A percentile compares a stretch with the other conserved stretches of the same genome.
Conservation (phyloP, 1,140 invertebrate genomes). For the Drosophila watanabei region DNA sequence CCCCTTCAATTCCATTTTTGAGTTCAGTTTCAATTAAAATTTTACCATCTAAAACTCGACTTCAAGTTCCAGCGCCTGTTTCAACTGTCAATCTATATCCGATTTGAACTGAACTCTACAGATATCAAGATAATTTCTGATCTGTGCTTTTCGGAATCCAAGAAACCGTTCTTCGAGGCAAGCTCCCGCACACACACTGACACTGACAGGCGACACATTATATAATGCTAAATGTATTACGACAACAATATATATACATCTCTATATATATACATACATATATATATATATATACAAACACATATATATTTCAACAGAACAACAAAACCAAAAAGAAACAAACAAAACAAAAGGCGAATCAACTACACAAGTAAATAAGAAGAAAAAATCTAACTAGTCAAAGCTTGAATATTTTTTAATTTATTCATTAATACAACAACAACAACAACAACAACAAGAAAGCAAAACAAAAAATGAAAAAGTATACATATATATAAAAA, state of each 20-base stretch:
- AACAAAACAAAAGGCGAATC: slow-evolving; percentile 47
- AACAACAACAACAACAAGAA: slow-evolving; percentile 40
- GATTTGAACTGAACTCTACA: neutral
- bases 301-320: slow-evolving; percentile 63
- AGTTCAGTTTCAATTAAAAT: slow-evolving; percentile 26
- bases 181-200: slow-evolving; percentile 11
- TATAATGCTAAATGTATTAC: slow-evolving; percentile 52
- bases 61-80: slow-evolving; percentile 8
- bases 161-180: slow-evolving; percentile 13
- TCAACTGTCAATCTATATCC: neutral
- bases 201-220: slow-evolving; percentile 33
- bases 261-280: slow-evolving; percentile 27
- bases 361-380: slow-evolving; percentile 62
- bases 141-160: neutral
- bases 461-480: slow-evolving; percentile 45
- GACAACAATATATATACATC: slow-evolving; percentile 41
- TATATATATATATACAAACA: slow-evolving; percentile 28
- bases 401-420: slow-evolving; percentile 84
- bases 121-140: neutral
- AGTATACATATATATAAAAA: slow-evolving; percentile 74
- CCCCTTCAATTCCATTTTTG: slow-evolving; percentile 32
- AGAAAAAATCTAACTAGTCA: slow-evolving; percentile 75
- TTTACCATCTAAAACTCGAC: slow-evolving; percentile 14
- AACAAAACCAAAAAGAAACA: slow-evolving; percentile 42
- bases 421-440: slow-evolving; percentile 77